A percentile compares a stretch with the other conserved stretches of the same genome.
Evolutionary conservation across 2,797 vertebrate genomes (phyloP).

Genomic region (Malurus splendens): DNA sequence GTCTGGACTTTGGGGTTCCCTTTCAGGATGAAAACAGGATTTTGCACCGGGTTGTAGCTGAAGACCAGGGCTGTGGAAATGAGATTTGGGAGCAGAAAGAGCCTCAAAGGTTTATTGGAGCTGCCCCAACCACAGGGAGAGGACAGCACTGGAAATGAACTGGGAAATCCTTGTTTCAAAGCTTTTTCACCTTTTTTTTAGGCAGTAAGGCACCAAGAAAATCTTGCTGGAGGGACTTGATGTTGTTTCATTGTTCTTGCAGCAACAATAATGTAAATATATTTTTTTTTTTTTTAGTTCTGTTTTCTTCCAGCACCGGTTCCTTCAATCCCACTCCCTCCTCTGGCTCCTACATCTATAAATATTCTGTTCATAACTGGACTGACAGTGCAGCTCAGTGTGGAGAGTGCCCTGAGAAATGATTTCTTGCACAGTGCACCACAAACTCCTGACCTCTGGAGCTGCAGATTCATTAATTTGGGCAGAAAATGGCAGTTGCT

Average conservation of each 20-base stretch:
- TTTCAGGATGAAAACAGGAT: background rate
- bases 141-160: background rate
- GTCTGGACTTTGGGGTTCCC: background rate
- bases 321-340: background rate
- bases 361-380: background rate
- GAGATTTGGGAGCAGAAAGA: background rate
- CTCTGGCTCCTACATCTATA: background rate
- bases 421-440: background rate
- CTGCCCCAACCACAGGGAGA: background rate
- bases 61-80: background rate
- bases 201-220: background rate
- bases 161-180: background rate
- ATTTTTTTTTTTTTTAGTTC: background rate
- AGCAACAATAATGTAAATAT: background rate
- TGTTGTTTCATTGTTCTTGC: background rate
- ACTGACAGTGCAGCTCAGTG: background rate
- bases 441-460: background rate
- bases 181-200: background rate
- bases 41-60: background rate
- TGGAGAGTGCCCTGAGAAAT: background rate
- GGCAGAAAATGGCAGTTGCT: background rate
- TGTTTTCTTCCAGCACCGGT: background rate
- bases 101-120: background rate
- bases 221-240: background rate
- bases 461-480: conserved; percentile 13